Conservation (phyloP, 2,113 vertebrate species). For the Semnornis frantzii region DNA sequence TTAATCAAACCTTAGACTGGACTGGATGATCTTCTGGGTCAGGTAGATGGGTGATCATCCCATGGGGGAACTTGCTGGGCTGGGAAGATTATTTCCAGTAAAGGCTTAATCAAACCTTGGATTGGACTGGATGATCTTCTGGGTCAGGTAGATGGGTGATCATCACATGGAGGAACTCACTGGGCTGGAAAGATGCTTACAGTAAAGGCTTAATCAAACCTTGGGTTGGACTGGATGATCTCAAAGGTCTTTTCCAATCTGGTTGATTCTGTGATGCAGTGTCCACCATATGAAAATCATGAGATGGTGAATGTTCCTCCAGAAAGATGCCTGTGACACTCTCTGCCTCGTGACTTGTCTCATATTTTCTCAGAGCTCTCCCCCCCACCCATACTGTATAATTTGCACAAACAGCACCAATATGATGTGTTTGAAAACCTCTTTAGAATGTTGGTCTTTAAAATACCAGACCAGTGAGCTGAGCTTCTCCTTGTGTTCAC, state of each 20-base stretch:
- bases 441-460: neutral
- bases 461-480: neutral
- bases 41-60: no score
- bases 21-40: no score
- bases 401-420: neutral
- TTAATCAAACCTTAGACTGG: neutral
- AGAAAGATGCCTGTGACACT: neutral
- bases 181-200: neutral
- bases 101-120: no score
- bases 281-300: fast-evolving
- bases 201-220: neutral
- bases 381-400: neutral
- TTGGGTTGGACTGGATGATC: neutral
- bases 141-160: no score
- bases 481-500: neutral
- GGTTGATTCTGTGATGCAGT: neutral
- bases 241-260: no score
- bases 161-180: no score
- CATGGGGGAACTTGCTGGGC: no score
- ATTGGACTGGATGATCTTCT: no score
- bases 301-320: neutral
- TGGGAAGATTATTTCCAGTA: no score
- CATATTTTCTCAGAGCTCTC: neutral
- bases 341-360: neutral
- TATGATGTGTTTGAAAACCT: neutral